Evolutionary conservation across 2,888 invertebrate genomes (phyloP), one percentile per base, ranked within the genome.

Genomic region (Meandrusa payeni): DNA sequence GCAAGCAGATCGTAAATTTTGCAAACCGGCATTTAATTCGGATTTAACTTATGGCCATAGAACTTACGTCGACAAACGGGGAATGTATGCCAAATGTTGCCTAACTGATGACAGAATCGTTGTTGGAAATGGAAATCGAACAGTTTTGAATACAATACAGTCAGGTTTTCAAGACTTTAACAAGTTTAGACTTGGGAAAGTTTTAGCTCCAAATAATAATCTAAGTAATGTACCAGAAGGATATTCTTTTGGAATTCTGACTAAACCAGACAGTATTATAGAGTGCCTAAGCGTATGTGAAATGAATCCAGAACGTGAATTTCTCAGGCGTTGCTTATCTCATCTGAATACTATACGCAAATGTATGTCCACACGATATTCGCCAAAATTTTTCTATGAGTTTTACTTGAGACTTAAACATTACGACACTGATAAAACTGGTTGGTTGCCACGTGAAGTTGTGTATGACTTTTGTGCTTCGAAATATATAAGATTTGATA

Each of bases 151-250:
- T 52, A 69, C 73, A 22, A 71, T 83, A 48, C 79, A 87, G 55
- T 69, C 87, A 0, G 77, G 89, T 54, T 75, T 67, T 47, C 57
- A 66, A 41, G 70, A 82, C 10, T 51, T 54, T 23, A 69, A 59
- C 1, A 70, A 76, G 47, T 64, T 80, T 1, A 68, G 64, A 54
- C 20, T 88, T 6, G 89, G 89, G 5, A 64, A 67, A 45, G 64
- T 67, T 12, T 56, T 89, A 48, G 69, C 87, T 3, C 90, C 90
- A 50, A 86, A 88, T 57, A 61, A 88, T 24, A 90, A 89, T 52
- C 76, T 87, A 24, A 58, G 55, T 5, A 61, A 70, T 38, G 80
- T 90, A 1, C 88, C 89, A 0, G 52, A 76, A 46, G 88, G 81
- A n/a, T 75, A 77, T 48, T 46, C 69, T 12, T 90, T 89, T 55